A percentile compares a stretch with the other conserved stretches of the same genome.
phyloP scores from a whole-genome alignment of 2,113 vertebrate genomes.

The Macaca nemestrina region DNA sequence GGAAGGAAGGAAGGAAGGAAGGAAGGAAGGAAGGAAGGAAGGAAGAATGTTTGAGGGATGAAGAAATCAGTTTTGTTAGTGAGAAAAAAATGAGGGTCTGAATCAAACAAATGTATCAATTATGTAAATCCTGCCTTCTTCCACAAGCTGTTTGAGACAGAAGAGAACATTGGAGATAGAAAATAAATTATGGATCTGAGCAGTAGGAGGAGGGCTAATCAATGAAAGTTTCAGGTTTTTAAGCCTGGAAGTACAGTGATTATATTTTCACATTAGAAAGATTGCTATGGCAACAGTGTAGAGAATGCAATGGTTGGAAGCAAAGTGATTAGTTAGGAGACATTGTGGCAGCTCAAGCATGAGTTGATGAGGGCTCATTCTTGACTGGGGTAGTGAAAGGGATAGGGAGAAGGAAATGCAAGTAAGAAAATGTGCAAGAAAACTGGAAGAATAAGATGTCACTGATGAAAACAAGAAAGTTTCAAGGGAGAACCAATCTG shows the following conservation, averaged over 20 bases:
- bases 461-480: not conserved
- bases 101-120: not conserved
- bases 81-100: not conserved
- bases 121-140: not conserved
- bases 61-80: not conserved
- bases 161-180: not conserved
- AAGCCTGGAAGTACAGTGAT: not conserved
- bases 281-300: not conserved
- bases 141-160: not conserved
- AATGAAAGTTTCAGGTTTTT: not conserved
- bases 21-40: too few relatives aligned
- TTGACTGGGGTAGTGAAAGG: not conserved
- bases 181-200: not conserved
- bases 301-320: not conserved
- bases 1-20: too few relatives aligned
- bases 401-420: not conserved
- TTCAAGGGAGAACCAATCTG: not conserved
- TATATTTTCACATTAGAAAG: not conserved
- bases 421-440: not conserved
- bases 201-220: not conserved
- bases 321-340: not conserved
- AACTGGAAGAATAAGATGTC: not conserved
- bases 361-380: not conserved
- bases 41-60: not conserved
- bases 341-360: not conserved